These are phyloP conservation scores for Pseudocheirus occidentalis DNA, from an alignment of 2,797 vertebrate species.

Conservation along the genomic window DNA sequence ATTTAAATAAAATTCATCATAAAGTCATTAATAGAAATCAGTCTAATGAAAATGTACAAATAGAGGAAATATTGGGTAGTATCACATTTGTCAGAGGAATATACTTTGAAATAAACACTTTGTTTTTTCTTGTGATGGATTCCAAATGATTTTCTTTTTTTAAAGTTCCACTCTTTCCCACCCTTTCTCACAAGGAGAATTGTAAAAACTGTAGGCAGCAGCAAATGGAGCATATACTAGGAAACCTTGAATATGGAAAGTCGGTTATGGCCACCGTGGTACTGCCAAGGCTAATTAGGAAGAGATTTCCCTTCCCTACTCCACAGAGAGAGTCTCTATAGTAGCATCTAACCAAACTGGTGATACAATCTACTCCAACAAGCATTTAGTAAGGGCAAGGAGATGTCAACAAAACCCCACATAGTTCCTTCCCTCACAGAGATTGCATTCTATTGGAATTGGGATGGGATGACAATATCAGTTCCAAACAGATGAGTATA, in stretches of 20 bases:
- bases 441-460: neutral
- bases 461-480: neutral
- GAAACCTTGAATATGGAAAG: slow-evolving; percentile 12
- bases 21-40: neutral
- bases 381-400: neutral
- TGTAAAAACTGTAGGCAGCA: slow-evolving; percentile 6
- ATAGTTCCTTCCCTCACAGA: neutral
- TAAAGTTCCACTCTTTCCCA: neutral
- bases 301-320: neutral
- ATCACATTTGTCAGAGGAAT: neutral
- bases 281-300: neutral
- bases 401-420: neutral
- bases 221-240: neutral
- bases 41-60: neutral
- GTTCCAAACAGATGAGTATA: neutral
- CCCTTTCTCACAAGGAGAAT: neutral
- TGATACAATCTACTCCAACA: neutral
- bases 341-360: neutral
- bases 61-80: neutral
- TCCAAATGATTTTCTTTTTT: neutral
- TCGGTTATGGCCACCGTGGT: neutral
- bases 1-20: slow-evolving; percentile 1
- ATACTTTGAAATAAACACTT: slow-evolving; percentile 17
- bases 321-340: neutral
- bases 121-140: neutral